phyloP scores from a whole-genome alignment of 64 coral and sea anemone species.

The Hydrozoanthus tunicans region DNA sequence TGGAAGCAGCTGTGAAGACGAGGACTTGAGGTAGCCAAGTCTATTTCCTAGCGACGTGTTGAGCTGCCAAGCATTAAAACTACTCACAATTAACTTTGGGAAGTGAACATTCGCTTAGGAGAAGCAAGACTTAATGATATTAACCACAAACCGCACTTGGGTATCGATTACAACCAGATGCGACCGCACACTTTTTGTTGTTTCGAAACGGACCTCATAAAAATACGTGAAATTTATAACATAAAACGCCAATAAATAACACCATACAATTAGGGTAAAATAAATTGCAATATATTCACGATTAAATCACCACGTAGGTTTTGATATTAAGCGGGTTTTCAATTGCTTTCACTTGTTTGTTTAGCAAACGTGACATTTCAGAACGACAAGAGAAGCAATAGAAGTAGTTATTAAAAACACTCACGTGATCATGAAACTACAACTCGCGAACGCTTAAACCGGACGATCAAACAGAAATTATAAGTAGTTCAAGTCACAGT shows the following conservation, averaged over 20 bases:
- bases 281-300: background rate
- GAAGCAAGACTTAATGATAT: too few relatives aligned
- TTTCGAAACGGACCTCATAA: background rate
- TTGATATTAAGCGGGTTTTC: slow-evolving; percentile 14
- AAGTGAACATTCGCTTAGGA: too few relatives aligned
- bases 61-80: too few relatives aligned
- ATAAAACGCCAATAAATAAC: background rate
- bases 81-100: too few relatives aligned
- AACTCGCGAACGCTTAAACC: background rate
- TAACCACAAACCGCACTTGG: too few relatives aligned
- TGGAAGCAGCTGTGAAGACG: too few relatives aligned
- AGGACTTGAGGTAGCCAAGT: too few relatives aligned
- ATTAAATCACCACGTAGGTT: slow-evolving; percentile 1
- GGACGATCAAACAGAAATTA: slow-evolving; percentile 47
- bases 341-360: background rate
- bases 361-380: slow-evolving; percentile 15
- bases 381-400: background rate
- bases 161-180: too few relatives aligned
- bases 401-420: background rate
- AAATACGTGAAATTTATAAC: slow-evolving; percentile 7
- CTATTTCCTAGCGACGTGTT: too few relatives aligned
- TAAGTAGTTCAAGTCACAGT: slow-evolving; percentile 3
- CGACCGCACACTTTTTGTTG: background rate
- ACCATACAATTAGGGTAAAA: too few relatives aligned
- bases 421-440: slow-evolving; percentile 37